Base-by-base conservation (phyloP, 92 coral and sea anemone genomes). In the Zoanthus sansibaricus region DNA sequence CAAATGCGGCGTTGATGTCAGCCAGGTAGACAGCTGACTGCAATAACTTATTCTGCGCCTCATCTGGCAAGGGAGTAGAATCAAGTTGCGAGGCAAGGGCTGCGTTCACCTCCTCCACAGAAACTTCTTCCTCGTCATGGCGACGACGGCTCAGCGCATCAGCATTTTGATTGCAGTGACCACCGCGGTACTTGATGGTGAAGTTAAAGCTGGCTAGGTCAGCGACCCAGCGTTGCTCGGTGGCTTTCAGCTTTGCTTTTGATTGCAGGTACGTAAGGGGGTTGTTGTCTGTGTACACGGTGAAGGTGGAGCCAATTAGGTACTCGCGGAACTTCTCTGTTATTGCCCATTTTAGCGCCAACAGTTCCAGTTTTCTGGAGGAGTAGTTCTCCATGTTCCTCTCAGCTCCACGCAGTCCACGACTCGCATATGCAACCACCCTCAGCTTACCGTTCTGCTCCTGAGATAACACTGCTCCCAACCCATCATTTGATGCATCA, bases 41-140 rank as follows among this genome's bases (percentile, higher is more conserved):
- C 62, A 82, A 62, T 66, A 86, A 32, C 32, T 87, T 77, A 62
- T 76, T 76, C 17, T 52, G 93, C 32, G 83, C 72, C 44, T 42
- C 82, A 54, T 83, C 91, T 25, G 95, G 93, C 61, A 87, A 13
- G 10, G 49, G 54, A 46, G 90, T 92, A 56, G 93, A 59, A 10
- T 45, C 69, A 11, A 77, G 79, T 56, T 74, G 32, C 55, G 74
- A 72, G 58, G 25, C 25, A 25, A 25, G 25, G 25, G 25, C 25
- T 25, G 25, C 25, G 25, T 25, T 25, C 25, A 25, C 25, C 33
- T 58, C 89, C 76, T 42, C 92, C 5, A 32, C 71, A 48, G 52
- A 5, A 48, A 9, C 5, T 48, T 5, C 9, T 9, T 48, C 52
- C 33, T 58, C 72, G 1, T 77, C 83, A 44, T 46, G 59, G 42